Evolutionary conservation across 2,888 invertebrate genomes (phyloP), one percentile per base, ranked within the genome.

Genomic region (Clivina fossor): DNA sequence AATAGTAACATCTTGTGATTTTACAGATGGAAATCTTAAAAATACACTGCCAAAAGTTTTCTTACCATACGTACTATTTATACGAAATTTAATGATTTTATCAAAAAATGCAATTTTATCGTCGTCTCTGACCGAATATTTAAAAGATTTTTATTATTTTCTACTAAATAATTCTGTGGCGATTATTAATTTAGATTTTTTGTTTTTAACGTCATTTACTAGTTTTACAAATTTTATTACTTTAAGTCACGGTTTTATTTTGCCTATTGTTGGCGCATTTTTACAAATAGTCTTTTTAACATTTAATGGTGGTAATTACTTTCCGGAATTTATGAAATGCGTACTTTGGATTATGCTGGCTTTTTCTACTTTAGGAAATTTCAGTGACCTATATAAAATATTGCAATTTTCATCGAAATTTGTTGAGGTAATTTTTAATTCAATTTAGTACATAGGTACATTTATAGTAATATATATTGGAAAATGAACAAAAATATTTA

Each of bases 11-110:
- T 33, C 41, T 2, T 41, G 41, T 32, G 51, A 43, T 18, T 41
- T 43, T 16, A 24, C 41, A 13, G 19, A 41, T 20, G 26, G 24
- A 37, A 33, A 48, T 37, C n/a, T 48, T 26, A 37, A 15, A 48
- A 37, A 37, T 40, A 7, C 43, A 51, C 41, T 51, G 43, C 51
- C 51, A 11, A 16, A 24, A 24, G 33, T 20, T 24, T 9, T 54
- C 13, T 37, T 61, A 49, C 61, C 61, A 44, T 58, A 35, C n/a
- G 55, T 48, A 51, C 24, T 62, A 53, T 50, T 59, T 46, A 43
- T 56, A 30, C 50, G 57, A 48, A 51, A 59, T 30, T 33, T 61
- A 44, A 56, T 51, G 4, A 26, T 40, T 41, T 41, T 56, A 41
- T 5, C 33, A 9, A 11, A 35, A 7, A 49, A 38, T 49, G 13